Conservation (phyloP, 2,888 invertebrate genomes). For the Phaedon cochleariae region DNA sequence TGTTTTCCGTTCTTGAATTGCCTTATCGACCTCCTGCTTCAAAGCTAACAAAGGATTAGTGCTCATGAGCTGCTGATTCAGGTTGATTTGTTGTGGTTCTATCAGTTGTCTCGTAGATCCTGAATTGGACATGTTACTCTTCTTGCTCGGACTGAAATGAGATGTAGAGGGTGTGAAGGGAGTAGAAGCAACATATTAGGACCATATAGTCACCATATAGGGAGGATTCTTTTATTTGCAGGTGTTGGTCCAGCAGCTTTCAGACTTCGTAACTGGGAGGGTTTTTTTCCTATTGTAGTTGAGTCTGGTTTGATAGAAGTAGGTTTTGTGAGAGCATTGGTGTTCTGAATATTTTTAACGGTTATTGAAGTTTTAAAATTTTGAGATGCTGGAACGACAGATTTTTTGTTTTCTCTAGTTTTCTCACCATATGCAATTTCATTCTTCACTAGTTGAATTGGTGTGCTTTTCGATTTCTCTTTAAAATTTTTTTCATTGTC, state of each 20-base stretch:
- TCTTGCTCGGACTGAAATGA: not conserved
- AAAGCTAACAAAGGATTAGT: conserved; percentile 48
- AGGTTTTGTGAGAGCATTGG: too few species aligned
- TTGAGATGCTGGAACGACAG: too few species aligned
- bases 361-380: too few species aligned
- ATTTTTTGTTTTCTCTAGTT: not conserved
- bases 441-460: not conserved
- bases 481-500: not conserved
- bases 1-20: conserved; percentile 65
- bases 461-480: not conserved
- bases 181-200: too few species aligned
- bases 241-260: not conserved
- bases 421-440: not conserved
- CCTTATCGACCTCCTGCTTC: conserved; percentile 63
- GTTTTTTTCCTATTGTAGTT: not conserved
- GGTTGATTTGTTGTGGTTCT: not conserved
- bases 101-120: not conserved
- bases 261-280: not conserved
- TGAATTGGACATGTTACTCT: not conserved
- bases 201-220: too few species aligned
- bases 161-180: not conserved
- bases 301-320: not conserved
- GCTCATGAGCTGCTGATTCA: conserved; percentile 12
- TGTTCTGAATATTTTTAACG: too few species aligned
- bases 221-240: too few species aligned